phyloP scores from a whole-genome alignment of 2,113 vertebrate species.

The Neomonachus schauinslandi region DNA sequence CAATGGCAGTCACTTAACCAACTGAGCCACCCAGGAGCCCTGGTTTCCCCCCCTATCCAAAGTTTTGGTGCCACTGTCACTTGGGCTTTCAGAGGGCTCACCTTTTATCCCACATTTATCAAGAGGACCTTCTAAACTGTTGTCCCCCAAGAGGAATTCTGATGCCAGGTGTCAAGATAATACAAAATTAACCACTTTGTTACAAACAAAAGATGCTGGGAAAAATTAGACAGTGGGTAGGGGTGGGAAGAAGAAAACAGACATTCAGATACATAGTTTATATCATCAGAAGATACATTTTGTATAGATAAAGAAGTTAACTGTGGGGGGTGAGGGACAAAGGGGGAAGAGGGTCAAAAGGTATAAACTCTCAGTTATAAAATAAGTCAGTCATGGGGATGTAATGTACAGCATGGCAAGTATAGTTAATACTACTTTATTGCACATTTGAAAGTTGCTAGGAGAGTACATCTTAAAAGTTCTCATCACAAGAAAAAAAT shows the following conservation, averaged over 20 bases:
- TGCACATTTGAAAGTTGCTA: neutral
- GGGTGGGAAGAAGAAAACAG: neutral
- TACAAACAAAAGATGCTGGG: constrained; percentile 17
- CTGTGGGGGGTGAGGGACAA: neutral
- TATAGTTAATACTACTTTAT: neutral
- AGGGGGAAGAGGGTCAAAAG: neutral
- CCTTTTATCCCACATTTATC: constrained; percentile 2
- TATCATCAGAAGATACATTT: neutral
- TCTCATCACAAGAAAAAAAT: neutral
- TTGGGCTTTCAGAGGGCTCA: neutral
- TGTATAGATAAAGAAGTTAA: neutral
- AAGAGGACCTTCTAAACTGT: constrained; percentile 21
- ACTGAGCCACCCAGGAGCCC: too few relatives aligned
- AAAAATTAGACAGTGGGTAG: neutral
- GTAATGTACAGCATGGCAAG: neutral
- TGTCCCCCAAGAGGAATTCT: constrained; percentile 35
- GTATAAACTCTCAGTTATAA: neutral
- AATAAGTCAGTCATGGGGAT: too few relatives aligned
- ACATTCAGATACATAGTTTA: neutral
- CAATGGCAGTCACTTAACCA: too few relatives aligned
- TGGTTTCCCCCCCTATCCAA: neutral
- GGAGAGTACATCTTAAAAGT: neutral
- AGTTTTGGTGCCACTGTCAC: neutral
- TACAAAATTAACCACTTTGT: constrained; percentile 36
- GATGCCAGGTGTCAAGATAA: constrained; percentile 43